These are phyloP conservation scores for Salvelinus alpinus DNA, from an alignment of 2,113 vertebrate genomes.

Conservation along the genomic window DNA sequence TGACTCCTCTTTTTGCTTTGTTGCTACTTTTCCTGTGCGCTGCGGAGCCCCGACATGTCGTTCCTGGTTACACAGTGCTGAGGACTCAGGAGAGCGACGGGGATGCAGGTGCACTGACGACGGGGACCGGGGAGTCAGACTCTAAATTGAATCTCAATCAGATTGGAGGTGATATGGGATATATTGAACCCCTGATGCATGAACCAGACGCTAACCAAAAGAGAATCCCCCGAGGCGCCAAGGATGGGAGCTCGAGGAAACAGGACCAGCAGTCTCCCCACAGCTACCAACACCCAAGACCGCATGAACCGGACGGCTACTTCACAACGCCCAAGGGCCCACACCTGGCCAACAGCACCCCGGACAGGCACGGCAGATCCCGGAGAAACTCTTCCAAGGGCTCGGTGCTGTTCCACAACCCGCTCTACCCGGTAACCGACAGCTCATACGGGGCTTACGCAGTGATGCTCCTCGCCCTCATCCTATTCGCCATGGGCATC, in stretches of 20 bases:
- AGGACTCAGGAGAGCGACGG: neutral
- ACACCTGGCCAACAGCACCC: constrained; percentile 42
- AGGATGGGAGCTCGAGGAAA: constrained; percentile 49
- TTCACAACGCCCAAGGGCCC: constrained; percentile 67
- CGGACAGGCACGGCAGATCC: neutral
- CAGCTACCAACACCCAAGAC: constrained; percentile 60
- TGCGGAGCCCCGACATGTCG: constrained; percentile 41
- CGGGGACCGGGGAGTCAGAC: neutral
- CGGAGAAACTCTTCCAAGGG: constrained; percentile 21
- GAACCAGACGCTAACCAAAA: constrained; percentile 5
- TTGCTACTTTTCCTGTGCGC: constrained; percentile 46
- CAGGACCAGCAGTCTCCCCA: constrained; percentile 61
- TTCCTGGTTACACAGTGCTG: neutral
- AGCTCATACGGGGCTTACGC: constrained; percentile 86
- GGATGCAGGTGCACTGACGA: neutral
- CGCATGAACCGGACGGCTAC: constrained; percentile 61
- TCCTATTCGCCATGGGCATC: constrained; percentile 85
- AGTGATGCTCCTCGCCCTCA: constrained; percentile 84
- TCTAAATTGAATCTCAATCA: neutral
- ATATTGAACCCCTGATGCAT: neutral
- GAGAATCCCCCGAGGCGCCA: constrained; percentile 69
- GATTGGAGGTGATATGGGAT: neutral
- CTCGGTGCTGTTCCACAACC: constrained; percentile 76
- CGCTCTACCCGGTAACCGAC: constrained; percentile 82
- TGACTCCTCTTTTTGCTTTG: constrained; percentile 31